A percentile compares a stretch with the other conserved stretches of the same genome.
Evolutionary conservation across 2,113 vertebrate genomes (phyloP).

Genomic region (Zapus hudsonius): DNA sequence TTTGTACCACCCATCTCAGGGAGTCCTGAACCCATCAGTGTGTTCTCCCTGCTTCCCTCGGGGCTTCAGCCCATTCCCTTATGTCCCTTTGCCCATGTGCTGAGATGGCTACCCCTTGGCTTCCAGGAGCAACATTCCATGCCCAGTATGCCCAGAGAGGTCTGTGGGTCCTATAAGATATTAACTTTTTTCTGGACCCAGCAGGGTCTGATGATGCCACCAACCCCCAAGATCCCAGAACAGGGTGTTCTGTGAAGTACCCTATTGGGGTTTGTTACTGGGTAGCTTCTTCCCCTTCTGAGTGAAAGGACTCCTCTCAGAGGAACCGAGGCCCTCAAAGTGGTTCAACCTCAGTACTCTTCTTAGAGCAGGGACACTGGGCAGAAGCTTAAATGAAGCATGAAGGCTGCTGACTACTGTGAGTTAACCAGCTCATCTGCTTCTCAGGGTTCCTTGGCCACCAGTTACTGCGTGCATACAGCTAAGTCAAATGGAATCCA

Average conservation of each 20-base stretch:
- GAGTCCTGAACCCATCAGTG: neutral
- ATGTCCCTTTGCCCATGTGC: neutral
- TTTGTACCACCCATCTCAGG: neutral
- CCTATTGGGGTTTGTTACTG: accelerated
- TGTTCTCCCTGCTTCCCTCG: neutral
- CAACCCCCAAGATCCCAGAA: neutral
- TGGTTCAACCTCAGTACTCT: neutral
- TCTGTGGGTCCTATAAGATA: neutral
- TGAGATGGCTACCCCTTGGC: neutral
- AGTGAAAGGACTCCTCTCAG: neutral
- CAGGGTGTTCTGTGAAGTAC: accelerated
- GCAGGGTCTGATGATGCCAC: neutral
- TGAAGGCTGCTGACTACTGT: neutral
- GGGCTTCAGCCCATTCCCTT: neutral
- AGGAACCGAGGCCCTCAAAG: neutral
- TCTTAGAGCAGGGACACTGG: neutral
- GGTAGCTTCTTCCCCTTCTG: neutral
- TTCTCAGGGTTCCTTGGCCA: neutral
- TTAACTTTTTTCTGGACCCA: neutral
- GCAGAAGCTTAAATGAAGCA: neutral
- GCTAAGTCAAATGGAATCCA: neutral
- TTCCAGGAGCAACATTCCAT: neutral
- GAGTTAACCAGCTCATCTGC: accelerated
- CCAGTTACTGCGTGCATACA: accelerated
- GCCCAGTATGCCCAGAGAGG: neutral